Evolutionary conservation across 2,888 invertebrate species (phyloP), one percentile per base, ranked within the genome.

Genomic region (Cylindroiulus punctatus): DNA sequence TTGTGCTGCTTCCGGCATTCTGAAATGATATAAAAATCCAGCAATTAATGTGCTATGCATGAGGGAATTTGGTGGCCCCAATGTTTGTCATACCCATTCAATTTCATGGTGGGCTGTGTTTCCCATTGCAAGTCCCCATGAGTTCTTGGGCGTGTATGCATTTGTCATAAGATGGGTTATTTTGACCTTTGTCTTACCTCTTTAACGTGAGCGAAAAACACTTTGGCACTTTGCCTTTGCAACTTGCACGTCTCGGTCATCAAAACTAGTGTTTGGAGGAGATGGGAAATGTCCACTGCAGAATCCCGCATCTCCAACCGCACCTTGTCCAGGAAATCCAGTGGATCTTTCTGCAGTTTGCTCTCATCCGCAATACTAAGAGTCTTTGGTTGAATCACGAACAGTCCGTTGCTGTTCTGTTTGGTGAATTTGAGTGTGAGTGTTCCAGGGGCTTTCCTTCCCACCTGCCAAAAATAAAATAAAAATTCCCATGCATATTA

Each of bases 171-270:
- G 36, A 36, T 36, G 36, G 36, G 7, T 36, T 36, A 36, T 36
- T 36, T 12, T 44, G 44, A 65, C 7, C 57, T 5, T n/a, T 44
- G 57, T 5, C 57, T 65, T 22, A 22, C 57, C 10, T 65, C 57
- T 65, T 81, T 85, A 1, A 19, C 26, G 12, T 44, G 30, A 14
- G 36, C 32, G 30, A 86, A 86, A 47, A 87, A 85, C n/a, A 40
- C 30, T 65, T 65, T 87, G 84, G 82, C 81, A 85, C 85, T 42
- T 30, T 85, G 47, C 32, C 87, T 40, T 85, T 87, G 47, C 85
- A 87, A 30, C 32, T 87, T 84, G 81, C 87, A 87, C 26, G 44
- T 57, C n/a, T 87, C 87, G 7, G 87, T 87, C 87, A 87, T 87
- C 44, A 87, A 81, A 10, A 87, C 87, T 26, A 84, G 17, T n/a